Evolutionary conservation across 2,888 invertebrate species (phyloP).

Genomic region (Tinea semifulvella): DNA sequence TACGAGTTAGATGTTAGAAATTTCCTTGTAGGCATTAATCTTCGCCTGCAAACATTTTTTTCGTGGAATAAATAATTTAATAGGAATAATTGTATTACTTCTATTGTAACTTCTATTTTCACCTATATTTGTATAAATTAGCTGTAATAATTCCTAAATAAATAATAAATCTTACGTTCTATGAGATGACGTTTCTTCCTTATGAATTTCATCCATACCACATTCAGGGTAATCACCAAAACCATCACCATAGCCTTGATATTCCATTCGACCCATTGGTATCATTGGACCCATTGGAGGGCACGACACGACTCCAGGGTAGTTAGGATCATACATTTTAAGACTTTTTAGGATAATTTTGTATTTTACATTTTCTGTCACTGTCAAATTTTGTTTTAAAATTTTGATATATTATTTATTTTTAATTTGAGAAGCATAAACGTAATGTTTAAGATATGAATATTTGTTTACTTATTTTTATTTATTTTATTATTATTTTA

Average conservation of each 20-base stretch:
- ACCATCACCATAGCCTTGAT: conserved; percentile 50
- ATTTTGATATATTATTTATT: conserved; percentile 15
- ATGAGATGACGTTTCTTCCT: not conserved
- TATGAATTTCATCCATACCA: conserved; percentile 25
- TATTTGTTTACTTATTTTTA: no score
- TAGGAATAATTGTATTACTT: no score
- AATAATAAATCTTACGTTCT: conserved; percentile 4
- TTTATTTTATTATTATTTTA: no score
- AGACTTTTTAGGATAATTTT: not conserved
- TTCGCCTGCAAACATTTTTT: no score
- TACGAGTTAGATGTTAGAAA: no score
- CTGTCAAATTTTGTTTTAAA: conserved; percentile 33
- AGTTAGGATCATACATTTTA: conserved; percentile 3
- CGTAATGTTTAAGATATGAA: no score
- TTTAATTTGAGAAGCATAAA: not conserved
- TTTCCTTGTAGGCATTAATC: no score
- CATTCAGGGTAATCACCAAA: conserved; percentile 51
- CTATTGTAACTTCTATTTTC: no score
- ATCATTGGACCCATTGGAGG: conserved; percentile 20
- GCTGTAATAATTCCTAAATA: no score
- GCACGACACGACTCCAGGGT: not conserved
- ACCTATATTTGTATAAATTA: no score
- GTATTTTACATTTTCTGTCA: conserved; percentile 21
- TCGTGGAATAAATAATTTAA: no score
- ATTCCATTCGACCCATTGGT: conserved; percentile 25